Evolutionary conservation across 1,140 invertebrate species (phyloP), one percentile per base, ranked within the genome.

Genomic region (Steinernema feltiae): DNA sequence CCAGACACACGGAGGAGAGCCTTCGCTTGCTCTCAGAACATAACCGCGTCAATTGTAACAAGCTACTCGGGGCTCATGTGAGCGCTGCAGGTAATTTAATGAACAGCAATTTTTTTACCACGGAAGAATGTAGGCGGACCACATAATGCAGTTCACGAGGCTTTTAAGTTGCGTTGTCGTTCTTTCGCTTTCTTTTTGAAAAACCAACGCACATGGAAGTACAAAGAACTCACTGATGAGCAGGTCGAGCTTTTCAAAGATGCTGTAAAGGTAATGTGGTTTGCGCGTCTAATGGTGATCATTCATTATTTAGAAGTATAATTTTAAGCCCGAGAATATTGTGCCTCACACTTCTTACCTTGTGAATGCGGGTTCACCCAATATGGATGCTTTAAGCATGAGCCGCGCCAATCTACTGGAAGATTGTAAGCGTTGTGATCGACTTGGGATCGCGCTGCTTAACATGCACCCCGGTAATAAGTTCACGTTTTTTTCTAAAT

Each of bases 101-200:
- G 24, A 89, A 88, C 78, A 91, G 90, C 86, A 87, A 90, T n/a
- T n/a, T n/a, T n/a, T n/a, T n/a, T n/a, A n/a, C n/a, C 81, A 80
- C 73, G 32, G 48, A 17, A 46, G 1, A 24, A 32, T 77, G 12
- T 30, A 82, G 81, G 78, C 3, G 72, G 81, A 21, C 41, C 79
- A 1, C 72, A 84, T 35, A 78, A 84, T 29, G 82, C 82, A 0
- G 74, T 83, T 30, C 76, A 75, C 31, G 82, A 83, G 71, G 82
- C 82, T 0, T 27, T 74, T 1, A 70, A 74, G 82, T 83, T 83
- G 2, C 87, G 88, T 46, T 88, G 87, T 1, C 85, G 81, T 70
- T 82, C 88, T 31, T 88, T 89, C 85, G 89, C 84, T 17, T 72
- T 89, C 41, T 90, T 89, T 80, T 79, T 89, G 0, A 84, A 84